phyloP scores from a whole-genome alignment of 1,140 invertebrate genomes.

The Drosophila gunungcola region DNA sequence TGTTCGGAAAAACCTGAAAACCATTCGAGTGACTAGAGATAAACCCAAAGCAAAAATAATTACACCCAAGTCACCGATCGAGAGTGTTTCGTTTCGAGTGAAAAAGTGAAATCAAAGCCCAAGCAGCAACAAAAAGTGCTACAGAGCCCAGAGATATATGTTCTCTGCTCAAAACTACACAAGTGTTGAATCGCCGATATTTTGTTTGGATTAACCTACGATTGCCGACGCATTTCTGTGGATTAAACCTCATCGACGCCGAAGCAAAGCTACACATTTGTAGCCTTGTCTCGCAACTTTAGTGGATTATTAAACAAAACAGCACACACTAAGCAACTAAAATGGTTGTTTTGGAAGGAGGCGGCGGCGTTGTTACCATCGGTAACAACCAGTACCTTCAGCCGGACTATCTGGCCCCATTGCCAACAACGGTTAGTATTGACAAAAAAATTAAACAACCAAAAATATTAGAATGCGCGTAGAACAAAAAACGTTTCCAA shows the following conservation, averaged over 20 bases:
- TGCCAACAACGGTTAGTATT: constrained; percentile 94
- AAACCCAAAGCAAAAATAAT: constrained; percentile 10
- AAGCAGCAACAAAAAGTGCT: constrained; percentile 41
- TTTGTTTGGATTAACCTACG: constrained; percentile 54
- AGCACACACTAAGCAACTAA: constrained; percentile 35
- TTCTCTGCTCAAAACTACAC: constrained; percentile 30
- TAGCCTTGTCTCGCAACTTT: constrained; percentile 28
- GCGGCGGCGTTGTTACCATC: constrained; percentile 93
- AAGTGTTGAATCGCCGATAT: constrained; percentile 32
- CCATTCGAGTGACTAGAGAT: constrained; percentile 28
- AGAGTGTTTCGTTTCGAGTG: constrained; percentile 32
- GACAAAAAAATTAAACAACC: neutral
- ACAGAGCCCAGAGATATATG: constrained; percentile 2
- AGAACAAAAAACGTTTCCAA: no score
- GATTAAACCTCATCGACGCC: constrained; percentile 39
- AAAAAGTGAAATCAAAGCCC: constrained; percentile 42
- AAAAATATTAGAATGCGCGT: neutral
- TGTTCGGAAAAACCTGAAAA: constrained; percentile 72
- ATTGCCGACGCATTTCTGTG: constrained; percentile 49
- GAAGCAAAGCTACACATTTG: constrained; percentile 16
- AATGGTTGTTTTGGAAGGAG: constrained; percentile 96
- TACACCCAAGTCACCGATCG: constrained; percentile 30
- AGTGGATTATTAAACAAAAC: constrained; percentile 57
- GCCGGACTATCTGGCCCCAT: constrained; percentile 95
- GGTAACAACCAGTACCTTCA: constrained; percentile 96